phyloP scores from a whole-genome alignment of 2,113 vertebrate species.

The human (Homo sapiens) region DNA sequence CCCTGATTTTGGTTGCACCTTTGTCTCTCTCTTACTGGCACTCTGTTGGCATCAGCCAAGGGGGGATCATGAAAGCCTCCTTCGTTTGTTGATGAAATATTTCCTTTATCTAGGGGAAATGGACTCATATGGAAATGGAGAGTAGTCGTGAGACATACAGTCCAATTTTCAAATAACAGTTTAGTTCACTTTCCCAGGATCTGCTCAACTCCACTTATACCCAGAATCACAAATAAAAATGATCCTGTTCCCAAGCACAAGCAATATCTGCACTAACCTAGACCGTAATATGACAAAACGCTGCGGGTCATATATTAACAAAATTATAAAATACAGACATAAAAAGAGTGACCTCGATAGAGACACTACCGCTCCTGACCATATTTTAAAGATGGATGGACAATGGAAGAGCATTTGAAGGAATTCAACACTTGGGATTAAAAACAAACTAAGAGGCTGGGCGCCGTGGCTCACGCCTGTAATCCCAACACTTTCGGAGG shows the following conservation, averaged over 20 bases:
- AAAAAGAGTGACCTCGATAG: not conserved
- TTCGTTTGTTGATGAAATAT: not conserved
- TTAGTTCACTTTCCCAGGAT: not conserved
- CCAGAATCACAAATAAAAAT: not conserved
- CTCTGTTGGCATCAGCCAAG: not conserved
- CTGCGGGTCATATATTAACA: not conserved
- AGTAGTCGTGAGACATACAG: not conserved
- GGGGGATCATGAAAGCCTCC: not conserved
- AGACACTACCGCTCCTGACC: not conserved
- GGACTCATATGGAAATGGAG: not conserved
- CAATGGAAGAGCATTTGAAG: not conserved
- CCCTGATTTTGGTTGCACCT: not conserved
- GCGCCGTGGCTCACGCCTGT: too few species aligned
- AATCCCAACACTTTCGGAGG: too few species aligned
- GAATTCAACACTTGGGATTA: not conserved
- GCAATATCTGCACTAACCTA: not conserved
- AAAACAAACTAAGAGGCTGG: not conserved
- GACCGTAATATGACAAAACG: not conserved
- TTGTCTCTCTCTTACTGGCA: not conserved
- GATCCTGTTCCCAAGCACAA: not conserved
- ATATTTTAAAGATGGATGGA: not conserved
- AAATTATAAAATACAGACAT: not conserved
- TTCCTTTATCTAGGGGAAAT: not conserved
- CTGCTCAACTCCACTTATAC: not conserved
- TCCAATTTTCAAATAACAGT: not conserved